A percentile compares a stretch with the other conserved stretches of the same genome.
phyloP scores from a whole-genome alignment of 2,113 vertebrate species.

The Lutjanus erythropterus region DNA sequence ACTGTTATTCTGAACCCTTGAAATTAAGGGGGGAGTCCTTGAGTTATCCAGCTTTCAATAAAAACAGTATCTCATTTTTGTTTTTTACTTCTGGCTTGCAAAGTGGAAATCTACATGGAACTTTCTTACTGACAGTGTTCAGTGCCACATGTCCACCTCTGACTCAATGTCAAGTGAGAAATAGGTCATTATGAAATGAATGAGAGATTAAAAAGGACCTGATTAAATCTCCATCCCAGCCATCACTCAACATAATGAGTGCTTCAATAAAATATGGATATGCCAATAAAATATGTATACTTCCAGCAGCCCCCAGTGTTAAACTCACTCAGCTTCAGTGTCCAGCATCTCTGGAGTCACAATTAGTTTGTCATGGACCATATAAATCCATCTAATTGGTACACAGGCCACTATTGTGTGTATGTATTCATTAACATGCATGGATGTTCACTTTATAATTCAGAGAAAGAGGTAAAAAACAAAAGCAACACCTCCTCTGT shows the following conservation, averaged over 20 bases:
- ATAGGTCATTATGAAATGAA: constrained; percentile 68
- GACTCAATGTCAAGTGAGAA: constrained; percentile 73
- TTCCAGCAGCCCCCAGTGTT: constrained; percentile 44
- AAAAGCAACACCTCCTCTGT: constrained; percentile 20
- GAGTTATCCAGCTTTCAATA: constrained; percentile 16
- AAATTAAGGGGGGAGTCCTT: constrained; percentile 4
- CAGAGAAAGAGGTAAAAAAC: not conserved
- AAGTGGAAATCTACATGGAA: constrained; percentile 4
- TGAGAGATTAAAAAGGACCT: constrained; percentile 71
- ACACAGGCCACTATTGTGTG: not conserved
- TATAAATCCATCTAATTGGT: constrained; percentile 3
- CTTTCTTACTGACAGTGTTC: constrained; percentile 25
- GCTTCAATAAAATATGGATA: constrained; percentile 78
- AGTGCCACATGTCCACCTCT: constrained; percentile 47
- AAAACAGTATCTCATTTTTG: not conserved
- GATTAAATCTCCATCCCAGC: constrained; percentile 74
- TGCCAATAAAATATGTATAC: constrained; percentile 76
- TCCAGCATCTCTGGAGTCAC: constrained; percentile 23
- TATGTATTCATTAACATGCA: constrained; percentile 2
- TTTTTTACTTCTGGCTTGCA: constrained; percentile 21
- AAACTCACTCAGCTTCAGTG: constrained; percentile 40
- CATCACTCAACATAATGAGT: constrained; percentile 80
- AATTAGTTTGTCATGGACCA: constrained; percentile 5
- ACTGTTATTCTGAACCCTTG: constrained; percentile 12
- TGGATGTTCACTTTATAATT: constrained; percentile 14